phyloP scores from a whole-genome alignment of 2,888 invertebrate genomes.

The Drosophila paramelanica region DNA sequence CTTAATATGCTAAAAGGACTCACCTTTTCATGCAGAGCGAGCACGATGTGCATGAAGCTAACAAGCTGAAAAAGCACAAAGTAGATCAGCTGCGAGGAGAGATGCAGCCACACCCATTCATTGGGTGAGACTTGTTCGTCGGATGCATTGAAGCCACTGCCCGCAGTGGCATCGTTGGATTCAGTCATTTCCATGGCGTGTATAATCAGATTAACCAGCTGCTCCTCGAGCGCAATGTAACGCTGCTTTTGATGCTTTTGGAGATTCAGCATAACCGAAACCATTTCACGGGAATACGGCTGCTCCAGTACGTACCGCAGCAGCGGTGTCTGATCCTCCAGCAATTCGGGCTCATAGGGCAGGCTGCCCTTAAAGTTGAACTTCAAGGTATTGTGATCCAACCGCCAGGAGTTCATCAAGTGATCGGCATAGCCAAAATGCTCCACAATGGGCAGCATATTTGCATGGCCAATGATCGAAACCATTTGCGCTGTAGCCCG shows the following conservation, averaged over 20 bases:
- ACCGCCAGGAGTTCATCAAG: conserved; percentile 95
- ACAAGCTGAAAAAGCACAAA: conserved; percentile 97
- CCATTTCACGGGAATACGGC: conserved; percentile 98
- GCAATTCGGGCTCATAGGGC: conserved; percentile 94
- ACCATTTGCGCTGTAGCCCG: conserved; percentile 98
- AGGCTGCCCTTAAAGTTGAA: conserved; percentile 89
- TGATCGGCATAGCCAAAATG: conserved; percentile 96
- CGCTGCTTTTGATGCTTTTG: conserved; percentile 96
- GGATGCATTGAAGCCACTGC: conserved; percentile 85
- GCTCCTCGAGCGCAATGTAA: conserved; percentile 95
- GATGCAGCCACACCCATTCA: conserved; percentile 96
- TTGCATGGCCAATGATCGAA: conserved; percentile 94
- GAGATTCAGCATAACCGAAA: conserved; percentile 96
- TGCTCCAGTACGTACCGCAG: conserved; percentile 96
- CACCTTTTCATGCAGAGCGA: conserved; percentile 94
- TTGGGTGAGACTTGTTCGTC: conserved; percentile 83
- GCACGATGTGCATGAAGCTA: conserved; percentile 95
- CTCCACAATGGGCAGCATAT: conserved; percentile 97
- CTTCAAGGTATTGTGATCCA: conserved; percentile 92
- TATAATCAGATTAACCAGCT: conserved; percentile 95
- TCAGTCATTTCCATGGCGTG: conserved; percentile 97
- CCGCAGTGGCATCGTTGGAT: conserved; percentile 85
- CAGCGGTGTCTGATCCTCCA: conserved; percentile 94
- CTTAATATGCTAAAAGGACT: background rate
- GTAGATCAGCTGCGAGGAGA: conserved; percentile 97